These are phyloP conservation scores for Drosophila parthenogenetica DNA, from an alignment of 2,888 invertebrate genomes.

Conservation along the genomic window DNA sequence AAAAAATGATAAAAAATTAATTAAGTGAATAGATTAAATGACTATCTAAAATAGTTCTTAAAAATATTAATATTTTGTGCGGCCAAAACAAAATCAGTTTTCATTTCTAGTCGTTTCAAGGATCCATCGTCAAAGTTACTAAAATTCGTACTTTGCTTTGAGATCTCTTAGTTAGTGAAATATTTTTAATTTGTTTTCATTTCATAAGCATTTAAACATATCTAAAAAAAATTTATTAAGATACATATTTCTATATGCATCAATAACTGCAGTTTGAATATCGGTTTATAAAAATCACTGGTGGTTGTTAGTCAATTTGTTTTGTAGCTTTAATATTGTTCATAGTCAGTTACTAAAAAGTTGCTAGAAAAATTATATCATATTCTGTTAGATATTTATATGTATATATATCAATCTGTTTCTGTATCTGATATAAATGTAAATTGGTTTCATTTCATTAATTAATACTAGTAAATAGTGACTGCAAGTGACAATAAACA, in stretches of 20 bases:
- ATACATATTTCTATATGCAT: slow-evolving; percentile 19
- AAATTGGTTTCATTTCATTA: slow-evolving; percentile 55
- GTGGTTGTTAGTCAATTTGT: slow-evolving; percentile 68
- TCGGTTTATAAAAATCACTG: slow-evolving; percentile 77
- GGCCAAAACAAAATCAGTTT: slow-evolving; percentile 11
- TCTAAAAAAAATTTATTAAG: slow-evolving; percentile 30
- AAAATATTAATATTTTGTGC: slow-evolving; percentile 31
- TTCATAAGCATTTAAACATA: slow-evolving; percentile 28
- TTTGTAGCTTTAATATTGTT: slow-evolving; percentile 54
- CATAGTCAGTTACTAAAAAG: slow-evolving; percentile 64
- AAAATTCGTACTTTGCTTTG: slow-evolving; percentile 39
- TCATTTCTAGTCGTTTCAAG: slow-evolving; percentile 19
- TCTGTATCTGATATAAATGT: slow-evolving; percentile 33
- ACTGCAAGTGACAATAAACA: slow-evolving; percentile 47
- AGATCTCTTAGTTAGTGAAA: slow-evolving; percentile 33
- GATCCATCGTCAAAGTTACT: slow-evolving; percentile 28
- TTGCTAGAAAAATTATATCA: slow-evolving; percentile 65
- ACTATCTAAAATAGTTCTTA: slow-evolving; percentile 13
- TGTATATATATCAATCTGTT: slow-evolving; percentile 33
- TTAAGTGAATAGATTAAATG: slow-evolving; percentile 9
- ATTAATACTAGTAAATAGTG: slow-evolving; percentile 65
- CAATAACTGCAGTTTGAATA: slow-evolving; percentile 53
- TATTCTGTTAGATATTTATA: slow-evolving; percentile 31
- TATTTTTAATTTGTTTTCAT: slow-evolving; percentile 28
- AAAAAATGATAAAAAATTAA: slow-evolving; percentile 3